A percentile compares a stretch with the other conserved stretches of the same genome.
These are phyloP conservation scores for Drosophila anceps DNA, from an alignment of 2,888 invertebrate species.

Conservation along the genomic window DNA sequence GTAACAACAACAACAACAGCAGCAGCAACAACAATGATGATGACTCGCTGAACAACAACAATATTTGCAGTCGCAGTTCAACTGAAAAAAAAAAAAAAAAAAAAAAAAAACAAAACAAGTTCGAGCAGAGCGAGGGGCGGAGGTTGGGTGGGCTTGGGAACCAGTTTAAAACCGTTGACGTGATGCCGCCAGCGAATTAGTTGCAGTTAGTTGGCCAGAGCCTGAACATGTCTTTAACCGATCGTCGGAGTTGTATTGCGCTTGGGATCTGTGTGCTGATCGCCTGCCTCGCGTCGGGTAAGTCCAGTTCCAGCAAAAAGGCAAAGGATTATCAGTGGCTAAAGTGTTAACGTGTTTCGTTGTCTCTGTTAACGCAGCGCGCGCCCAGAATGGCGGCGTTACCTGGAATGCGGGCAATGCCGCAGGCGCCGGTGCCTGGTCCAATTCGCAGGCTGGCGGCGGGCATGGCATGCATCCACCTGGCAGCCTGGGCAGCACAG, in stretches of 20 bases:
- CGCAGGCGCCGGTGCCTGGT: constrained; percentile 64
- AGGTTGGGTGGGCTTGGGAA: constrained; percentile 31
- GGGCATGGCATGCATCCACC: constrained; percentile 62
- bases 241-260: constrained; percentile 35
- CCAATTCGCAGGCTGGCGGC: constrained; percentile 63
- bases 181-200: constrained; percentile 60
- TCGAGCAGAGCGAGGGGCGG: neutral
- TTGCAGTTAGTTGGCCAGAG: constrained; percentile 54
- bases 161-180: constrained; percentile 73
- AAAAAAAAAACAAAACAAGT: constrained; percentile 3
- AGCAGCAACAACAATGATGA: constrained; percentile 29
- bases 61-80: constrained; percentile 35
- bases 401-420: constrained; percentile 55
- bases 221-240: constrained; percentile 62
- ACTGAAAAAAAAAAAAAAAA: constrained; percentile 5
- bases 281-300: constrained; percentile 51
- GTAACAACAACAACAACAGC: constrained; percentile 35
- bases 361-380: constrained; percentile 28
- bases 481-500: constrained; percentile 54
- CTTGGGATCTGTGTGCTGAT: constrained; percentile 31
- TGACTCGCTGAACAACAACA: constrained; percentile 55
- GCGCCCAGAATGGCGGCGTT: constrained; percentile 51
- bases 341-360: neutral
- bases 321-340: constrained; percentile 47
- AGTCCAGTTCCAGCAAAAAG: constrained; percentile 30